These are phyloP conservation scores for Seladonia tumulorum DNA, from an alignment of 2,888 invertebrate genomes.

Conservation along the genomic window DNA sequence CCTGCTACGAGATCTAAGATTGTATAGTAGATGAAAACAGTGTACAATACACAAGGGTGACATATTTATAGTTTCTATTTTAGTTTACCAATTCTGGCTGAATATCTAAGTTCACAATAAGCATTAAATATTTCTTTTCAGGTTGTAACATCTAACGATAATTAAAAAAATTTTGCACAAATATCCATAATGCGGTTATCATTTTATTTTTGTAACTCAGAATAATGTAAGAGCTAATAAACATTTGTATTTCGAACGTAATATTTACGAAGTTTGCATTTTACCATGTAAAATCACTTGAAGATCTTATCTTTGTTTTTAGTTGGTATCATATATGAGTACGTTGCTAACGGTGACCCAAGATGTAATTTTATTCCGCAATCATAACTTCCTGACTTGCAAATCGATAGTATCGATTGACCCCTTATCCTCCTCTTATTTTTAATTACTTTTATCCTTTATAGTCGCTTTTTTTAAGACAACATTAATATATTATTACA, in stretches of 20 bases:
- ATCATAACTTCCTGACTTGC: conserved; percentile 6
- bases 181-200: not conserved
- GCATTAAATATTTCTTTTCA: not conserved
- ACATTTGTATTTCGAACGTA: not conserved
- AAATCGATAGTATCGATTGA: conserved; percentile 16
- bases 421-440: conserved; percentile 14
- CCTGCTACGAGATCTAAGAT: no score
- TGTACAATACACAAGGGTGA: no score
- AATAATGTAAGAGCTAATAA: not conserved
- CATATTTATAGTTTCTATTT: no score
- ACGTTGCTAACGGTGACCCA: not conserved
- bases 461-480: not conserved
- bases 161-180: not conserved
- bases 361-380: conserved; percentile 7
- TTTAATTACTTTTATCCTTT: conserved; percentile 9
- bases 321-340: not conserved
- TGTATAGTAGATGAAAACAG: no score
- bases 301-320: not conserved
- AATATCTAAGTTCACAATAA: no score
- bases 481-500: conserved; percentile 1
- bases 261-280: not conserved
- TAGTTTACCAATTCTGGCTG: no score
- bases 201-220: not conserved
- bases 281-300: not conserved
- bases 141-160: not conserved